These are phyloP conservation scores for Haliclona indistincta DNA, from an alignment of 37 sponge, comb jelly and placozoan genomes.

Conservation along the genomic window DNA sequence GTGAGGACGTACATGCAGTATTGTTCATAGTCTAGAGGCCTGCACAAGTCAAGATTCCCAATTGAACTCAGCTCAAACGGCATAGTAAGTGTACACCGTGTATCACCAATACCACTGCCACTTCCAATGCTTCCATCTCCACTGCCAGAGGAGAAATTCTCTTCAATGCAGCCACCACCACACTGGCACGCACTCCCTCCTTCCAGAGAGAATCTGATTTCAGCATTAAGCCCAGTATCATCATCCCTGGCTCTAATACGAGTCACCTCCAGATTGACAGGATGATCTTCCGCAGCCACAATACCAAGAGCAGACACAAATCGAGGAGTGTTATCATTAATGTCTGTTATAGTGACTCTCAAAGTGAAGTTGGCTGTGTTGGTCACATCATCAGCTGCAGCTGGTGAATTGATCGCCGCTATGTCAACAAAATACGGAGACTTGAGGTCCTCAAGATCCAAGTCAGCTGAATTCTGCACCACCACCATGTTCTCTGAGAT, in stretches of 20 bases:
- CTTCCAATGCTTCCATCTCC: neutral
- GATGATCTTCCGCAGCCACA: slow-evolving; percentile 30
- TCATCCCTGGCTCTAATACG: slow-evolving; percentile 36
- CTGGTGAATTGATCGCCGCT: slow-evolving; percentile 50
- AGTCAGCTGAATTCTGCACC: slow-evolving; percentile 19
- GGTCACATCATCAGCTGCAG: slow-evolving; percentile 36
- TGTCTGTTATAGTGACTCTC: slow-evolving; percentile 34
- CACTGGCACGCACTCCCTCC: neutral
- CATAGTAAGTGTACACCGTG: neutral
- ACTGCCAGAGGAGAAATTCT: neutral
- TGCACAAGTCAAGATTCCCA: slow-evolving; percentile 42
- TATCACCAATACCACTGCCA: neutral
- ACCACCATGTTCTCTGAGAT: slow-evolving; percentile 37
- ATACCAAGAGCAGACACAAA: slow-evolving; percentile 29
- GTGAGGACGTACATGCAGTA: slow-evolving; percentile 25
- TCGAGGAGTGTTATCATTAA: slow-evolving; percentile 69
- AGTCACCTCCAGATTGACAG: neutral
- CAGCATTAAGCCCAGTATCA: slow-evolving; percentile 55
- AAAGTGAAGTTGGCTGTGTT: slow-evolving; percentile 48
- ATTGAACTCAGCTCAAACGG: no score
- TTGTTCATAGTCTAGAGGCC: slow-evolving; percentile 55
- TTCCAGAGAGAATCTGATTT: neutral
- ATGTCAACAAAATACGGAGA: slow-evolving; percentile 22
- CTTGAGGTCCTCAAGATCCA: slow-evolving; percentile 39
- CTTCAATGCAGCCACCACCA: neutral